Conservation (phyloP, 2,888 invertebrate genomes). For the Leptothorax acervorum region DNA sequence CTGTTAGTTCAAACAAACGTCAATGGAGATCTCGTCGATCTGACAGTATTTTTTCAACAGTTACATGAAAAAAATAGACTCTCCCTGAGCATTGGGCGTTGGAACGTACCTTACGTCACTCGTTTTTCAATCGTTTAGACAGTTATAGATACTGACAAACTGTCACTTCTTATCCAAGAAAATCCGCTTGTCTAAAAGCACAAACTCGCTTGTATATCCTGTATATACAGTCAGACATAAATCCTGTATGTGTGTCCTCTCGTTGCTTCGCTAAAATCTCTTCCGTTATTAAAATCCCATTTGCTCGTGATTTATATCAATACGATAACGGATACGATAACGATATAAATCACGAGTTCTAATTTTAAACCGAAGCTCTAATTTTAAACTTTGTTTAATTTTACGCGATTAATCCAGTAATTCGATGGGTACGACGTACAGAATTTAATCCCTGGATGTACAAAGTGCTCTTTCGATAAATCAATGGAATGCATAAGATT, state of each 20-base stretch:
- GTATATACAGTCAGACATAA: neutral
- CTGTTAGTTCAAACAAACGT: neutral
- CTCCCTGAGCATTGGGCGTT: neutral
- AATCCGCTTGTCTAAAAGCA: neutral
- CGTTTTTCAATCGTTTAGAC: constrained; percentile 21
- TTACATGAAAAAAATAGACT: neutral
- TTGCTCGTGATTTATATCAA: neutral
- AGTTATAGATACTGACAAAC: constrained; percentile 16
- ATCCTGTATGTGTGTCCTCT: neutral
- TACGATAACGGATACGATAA: neutral
- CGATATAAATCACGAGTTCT: no score
- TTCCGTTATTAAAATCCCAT: neutral
- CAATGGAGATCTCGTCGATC: neutral
- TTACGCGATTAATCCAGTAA: neutral
- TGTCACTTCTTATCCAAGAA: neutral
- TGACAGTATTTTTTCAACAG: constrained; percentile 3
- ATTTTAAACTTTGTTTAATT: neutral
- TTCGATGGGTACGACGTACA: neutral
- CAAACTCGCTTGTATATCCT: neutral
- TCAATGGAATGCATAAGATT: neutral
- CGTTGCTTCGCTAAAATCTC: neutral
- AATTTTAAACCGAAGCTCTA: neutral
- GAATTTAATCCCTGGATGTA: neutral
- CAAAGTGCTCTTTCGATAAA: neutral
- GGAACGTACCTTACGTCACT: neutral